Conservation (phyloP, 2,113 vertebrate species). For the Lichenostomus cassidix region DNA sequence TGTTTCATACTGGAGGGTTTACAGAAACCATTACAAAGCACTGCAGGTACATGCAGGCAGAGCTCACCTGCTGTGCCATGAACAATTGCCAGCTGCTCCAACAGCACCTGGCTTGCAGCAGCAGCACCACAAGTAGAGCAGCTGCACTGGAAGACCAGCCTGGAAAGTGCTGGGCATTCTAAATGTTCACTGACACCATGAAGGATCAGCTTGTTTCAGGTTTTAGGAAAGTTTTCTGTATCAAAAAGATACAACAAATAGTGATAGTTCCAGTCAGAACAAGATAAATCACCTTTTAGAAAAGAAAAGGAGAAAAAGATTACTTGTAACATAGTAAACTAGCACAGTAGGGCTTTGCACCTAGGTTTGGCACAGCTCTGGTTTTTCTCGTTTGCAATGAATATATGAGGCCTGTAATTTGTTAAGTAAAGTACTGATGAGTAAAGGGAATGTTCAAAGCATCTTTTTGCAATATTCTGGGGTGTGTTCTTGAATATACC, state of each 20-base stretch:
- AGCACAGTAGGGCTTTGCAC: not conserved
- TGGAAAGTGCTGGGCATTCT: not conserved
- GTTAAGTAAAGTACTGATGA: not conserved
- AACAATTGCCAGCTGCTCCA: not conserved
- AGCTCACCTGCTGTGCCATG: not conserved
- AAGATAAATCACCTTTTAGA: not conserved
- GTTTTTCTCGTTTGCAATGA: not conserved
- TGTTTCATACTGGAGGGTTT: not conserved
- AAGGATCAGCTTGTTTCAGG: not conserved
- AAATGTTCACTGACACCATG: not conserved
- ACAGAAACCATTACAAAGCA: not conserved
- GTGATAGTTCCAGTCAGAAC: not conserved
- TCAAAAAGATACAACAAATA: not conserved
- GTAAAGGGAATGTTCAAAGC: not conserved
- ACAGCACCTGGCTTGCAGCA: not conserved
- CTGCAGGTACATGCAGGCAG: not conserved
- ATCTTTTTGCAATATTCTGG: not conserved
- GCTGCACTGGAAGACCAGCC: not conserved
- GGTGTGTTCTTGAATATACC: not conserved
- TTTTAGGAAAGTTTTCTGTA: not conserved
- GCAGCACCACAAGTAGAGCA: not conserved
- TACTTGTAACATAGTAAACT: not conserved
- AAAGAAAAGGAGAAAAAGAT: not conserved
- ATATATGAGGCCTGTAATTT: not conserved
- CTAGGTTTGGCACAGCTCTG: not conserved